Evolutionary conservation across 37 sponge, comb jelly and placozoan genomes (phyloP), one percentile per base, ranked within the genome.

Genomic region (Tethya wilhelma): DNA sequence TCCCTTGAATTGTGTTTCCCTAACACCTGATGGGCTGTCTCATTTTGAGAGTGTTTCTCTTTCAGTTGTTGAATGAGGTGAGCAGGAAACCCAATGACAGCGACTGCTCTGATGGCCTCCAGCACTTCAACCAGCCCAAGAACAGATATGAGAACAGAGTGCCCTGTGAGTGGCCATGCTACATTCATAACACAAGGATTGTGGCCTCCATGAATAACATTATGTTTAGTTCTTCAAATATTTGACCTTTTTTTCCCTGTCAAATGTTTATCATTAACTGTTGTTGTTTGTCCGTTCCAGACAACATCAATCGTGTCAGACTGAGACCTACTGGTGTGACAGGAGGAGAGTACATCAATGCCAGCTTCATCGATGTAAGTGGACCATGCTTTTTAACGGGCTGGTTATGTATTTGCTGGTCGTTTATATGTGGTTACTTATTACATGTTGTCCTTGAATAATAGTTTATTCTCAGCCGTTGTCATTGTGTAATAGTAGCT

Each of bases 301-400:
- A 77, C 41, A 69, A 76, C 62, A 67, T 30, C 22, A 32, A 68
- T 1, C 69, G 85, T 36, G 44, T 60, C 5, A 23, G 59, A 29
- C 78, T 84, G 25, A 34, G 73, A 23, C 44, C 67, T n/a, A 77
- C 49, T 44, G 85, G 67, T 22, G 44, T 59, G 5, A 12, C 44
- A 33, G 79, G 78, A 33, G 70, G 36, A 56, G 84, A 91, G n/a
- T 91, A 91, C 71, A 83, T 91, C 64, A 91, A 91, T 73, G 92
- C 92, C 69, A 91, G 80, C 80, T 87, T 75, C 69, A 59, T 91
- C 1, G 88, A 91, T 77, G 92, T 91, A 73, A 84, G 92, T 26
- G 17, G n/a, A n/a, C 70, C 36, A 3, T 64, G n/a, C 25, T 20
- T 29, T 22, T 44, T n/a, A n/a, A n/a, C n/a, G n/a, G n/a, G n/a